Evolutionary conservation across 1,140 invertebrate genomes (phyloP), one percentile per base, ranked within the genome.

Genomic region (Drosophila ambigua): DNA sequence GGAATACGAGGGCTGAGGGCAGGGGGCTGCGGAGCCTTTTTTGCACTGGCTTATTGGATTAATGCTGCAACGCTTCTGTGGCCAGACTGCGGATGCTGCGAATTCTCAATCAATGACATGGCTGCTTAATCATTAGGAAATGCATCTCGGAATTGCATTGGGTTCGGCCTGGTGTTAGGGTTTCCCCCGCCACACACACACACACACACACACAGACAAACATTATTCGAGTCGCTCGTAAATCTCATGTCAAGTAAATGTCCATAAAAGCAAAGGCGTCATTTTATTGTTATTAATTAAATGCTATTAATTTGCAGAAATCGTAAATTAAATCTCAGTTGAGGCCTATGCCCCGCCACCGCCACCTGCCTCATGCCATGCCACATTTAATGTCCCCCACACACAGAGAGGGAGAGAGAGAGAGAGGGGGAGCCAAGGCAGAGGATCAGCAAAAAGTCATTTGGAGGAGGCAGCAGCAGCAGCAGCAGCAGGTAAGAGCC

Each of bases 241-340:
- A 88, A 88, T 88, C 83, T 73, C 58, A 50, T 68, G 72, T 69
- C 83, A 88, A 88, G 88, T 88, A 88, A 88, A 88, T 79, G 84
- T 79, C 76, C 79, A 88, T 88, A 88, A 88, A 79, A 66, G 50
- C 59, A 20, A 76, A 88, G 85, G 84, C 84, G 84, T 88, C 84
- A 88, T 84, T 88, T 88, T 88, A 88, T 89, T 88, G 84, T 88
- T 88, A 88, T 88, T 88, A 88, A 88, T 88, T 88, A 89, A 88
- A 88, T 52, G 84, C 84, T 89, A 88, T 88, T 88, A 89, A 88
- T 88, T 88, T 88, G 85, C 81, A 89, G 84, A 89, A 88, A 88
- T 88, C 84, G 84, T 88, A 88, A 88, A 88, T 88, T 89, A 88
- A 88, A 88, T 89, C 84, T 80, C 55, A 59, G 71, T 43, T 66